These are phyloP conservation scores for Pseudorasbora parva DNA, from an alignment of 2,113 vertebrate genomes.

Conservation along the genomic window DNA sequence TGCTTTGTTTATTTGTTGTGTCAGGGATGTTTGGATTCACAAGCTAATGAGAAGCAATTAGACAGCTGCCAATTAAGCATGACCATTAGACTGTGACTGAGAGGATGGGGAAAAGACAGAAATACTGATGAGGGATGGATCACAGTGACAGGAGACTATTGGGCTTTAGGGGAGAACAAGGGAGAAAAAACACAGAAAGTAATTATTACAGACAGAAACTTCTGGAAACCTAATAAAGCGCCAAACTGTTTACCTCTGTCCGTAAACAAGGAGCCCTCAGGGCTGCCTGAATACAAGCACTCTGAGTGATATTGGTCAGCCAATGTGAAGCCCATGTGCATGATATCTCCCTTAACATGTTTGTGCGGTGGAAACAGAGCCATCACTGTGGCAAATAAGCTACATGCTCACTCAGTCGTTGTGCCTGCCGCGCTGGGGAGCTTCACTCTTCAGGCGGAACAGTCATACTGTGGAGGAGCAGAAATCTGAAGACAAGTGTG, in stretches of 20 bases:
- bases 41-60: slow-evolving; percentile 76
- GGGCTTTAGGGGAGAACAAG: slow-evolving; percentile 9
- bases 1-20: slow-evolving; percentile 61
- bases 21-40: slow-evolving; percentile 69
- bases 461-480: slow-evolving; percentile 56
- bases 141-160: slow-evolving; percentile 25
- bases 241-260: not conserved
- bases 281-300: not conserved
- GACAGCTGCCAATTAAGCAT: slow-evolving; percentile 78
- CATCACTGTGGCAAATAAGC: slow-evolving; percentile 27
- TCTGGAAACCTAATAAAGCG: slow-evolving; percentile 9
- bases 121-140: slow-evolving; percentile 36
- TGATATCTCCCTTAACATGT: slow-evolving; percentile 32
- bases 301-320: slow-evolving; percentile 5
- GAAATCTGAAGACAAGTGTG: slow-evolving; percentile 30
- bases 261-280: not conserved
- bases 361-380: slow-evolving; percentile 15
- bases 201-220: not conserved
- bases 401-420: not conserved
- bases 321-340: not conserved
- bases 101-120: slow-evolving; percentile 41
- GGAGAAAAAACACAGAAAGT: not conserved
- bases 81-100: slow-evolving; percentile 72
- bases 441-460: slow-evolving; percentile 14
- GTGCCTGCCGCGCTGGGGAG: slow-evolving; percentile 15